Percentiles rank a stretch among this genome's conserved stretches.
Conservation (phyloP, 1,140 invertebrate genomes). For the Coenobita brevimanus region DNA sequence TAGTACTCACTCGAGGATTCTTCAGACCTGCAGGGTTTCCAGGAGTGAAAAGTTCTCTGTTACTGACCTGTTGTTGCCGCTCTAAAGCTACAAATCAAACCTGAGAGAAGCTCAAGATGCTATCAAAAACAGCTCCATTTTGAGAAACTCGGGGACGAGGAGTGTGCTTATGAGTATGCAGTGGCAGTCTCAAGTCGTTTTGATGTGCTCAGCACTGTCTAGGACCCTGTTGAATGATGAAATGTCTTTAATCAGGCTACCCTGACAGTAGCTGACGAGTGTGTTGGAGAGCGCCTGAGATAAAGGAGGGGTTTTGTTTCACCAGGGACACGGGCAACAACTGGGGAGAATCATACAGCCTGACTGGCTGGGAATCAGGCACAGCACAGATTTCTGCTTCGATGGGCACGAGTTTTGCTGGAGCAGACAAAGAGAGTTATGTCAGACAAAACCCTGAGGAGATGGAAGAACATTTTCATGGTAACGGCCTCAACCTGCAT, state of each 20-base stretch:
- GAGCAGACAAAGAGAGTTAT: not conserved
- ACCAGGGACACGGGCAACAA: not conserved
- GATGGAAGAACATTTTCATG: not conserved
- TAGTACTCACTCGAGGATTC: not conserved
- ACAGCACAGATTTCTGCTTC: no score
- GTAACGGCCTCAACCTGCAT: not conserved
- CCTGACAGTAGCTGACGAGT: not conserved
- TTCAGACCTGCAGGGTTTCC: not conserved
- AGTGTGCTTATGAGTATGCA: not conserved
- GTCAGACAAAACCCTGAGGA: not conserved
- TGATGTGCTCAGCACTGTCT: not conserved
- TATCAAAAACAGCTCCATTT: no score
- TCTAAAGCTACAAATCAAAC: no score
- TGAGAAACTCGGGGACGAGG: no score
- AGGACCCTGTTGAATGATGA: not conserved
- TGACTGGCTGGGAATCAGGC: not conserved
- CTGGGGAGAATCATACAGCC: not conserved
- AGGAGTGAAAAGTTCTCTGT: not conserved
- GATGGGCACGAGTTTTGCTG: no score
- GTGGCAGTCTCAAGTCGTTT: conserved; percentile 6
- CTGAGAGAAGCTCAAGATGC: no score
- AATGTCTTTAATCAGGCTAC: not conserved
- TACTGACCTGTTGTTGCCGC: not conserved
- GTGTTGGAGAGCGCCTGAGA: not conserved
- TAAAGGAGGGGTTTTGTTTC: not conserved